Conservation (phyloP, 2,888 invertebrate species). For the Xylophagus ater region DNA sequence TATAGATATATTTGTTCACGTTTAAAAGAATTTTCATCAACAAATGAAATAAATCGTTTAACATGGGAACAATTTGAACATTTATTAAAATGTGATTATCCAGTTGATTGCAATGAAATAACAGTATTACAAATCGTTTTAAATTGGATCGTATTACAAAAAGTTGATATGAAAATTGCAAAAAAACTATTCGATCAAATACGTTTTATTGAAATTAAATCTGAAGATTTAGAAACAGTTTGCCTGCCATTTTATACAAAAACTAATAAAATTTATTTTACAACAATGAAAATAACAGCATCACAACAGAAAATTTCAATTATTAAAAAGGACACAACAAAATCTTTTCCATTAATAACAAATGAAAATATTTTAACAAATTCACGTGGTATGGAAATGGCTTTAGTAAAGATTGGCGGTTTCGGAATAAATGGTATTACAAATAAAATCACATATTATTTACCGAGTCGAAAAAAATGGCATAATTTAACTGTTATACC, state of each 20-base stretch:
- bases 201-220: slow-evolving; percentile 26
- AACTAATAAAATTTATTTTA: slow-evolving; percentile 29
- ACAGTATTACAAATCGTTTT: slow-evolving; percentile 49
- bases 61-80: slow-evolving; percentile 49
- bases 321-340: not conserved
- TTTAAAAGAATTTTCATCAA: slow-evolving; percentile 48
- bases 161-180: slow-evolving; percentile 17
- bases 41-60: slow-evolving; percentile 49
- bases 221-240: slow-evolving; percentile 12
- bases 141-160: slow-evolving; percentile 41
- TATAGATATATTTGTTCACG: slow-evolving; percentile 55
- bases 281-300: not conserved
- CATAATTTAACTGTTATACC: slow-evolving; percentile 55
- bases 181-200: slow-evolving; percentile 25
- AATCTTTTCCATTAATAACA: slow-evolving; percentile 19
- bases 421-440: slow-evolving; percentile 55
- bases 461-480: slow-evolving; percentile 49
- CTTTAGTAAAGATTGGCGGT: slow-evolving; percentile 57
- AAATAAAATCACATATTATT: slow-evolving; percentile 55
- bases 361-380: slow-evolving; percentile 40
- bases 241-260: slow-evolving; percentile 20
- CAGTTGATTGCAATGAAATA: slow-evolving; percentile 55
- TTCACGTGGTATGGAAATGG: slow-evolving; percentile 55
- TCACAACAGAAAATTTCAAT: not conserved
- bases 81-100: slow-evolving; percentile 52